Evolutionary conservation across 2,113 vertebrate species (phyloP).

Genomic region (Alethe diademata): DNA sequence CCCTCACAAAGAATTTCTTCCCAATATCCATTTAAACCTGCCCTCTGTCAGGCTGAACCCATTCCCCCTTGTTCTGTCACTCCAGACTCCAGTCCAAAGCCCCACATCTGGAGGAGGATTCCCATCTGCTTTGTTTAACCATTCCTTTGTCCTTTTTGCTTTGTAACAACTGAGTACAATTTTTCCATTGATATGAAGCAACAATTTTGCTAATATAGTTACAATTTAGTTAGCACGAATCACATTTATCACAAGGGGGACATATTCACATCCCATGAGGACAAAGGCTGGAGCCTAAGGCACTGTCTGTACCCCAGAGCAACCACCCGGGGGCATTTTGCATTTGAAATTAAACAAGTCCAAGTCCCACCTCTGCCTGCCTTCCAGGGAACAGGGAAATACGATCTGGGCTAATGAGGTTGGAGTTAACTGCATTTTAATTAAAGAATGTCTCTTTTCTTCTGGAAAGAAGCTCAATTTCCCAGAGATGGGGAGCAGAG

Average conservation of each 20-base stretch:
- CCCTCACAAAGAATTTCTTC: background rate
- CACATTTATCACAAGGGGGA: background rate
- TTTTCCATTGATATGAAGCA: too few species aligned
- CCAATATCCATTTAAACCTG: background rate
- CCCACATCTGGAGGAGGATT: too few species aligned
- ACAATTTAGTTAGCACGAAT: too few species aligned
- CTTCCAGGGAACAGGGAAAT: background rate
- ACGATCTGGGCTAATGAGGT: background rate
- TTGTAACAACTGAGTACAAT: too few species aligned
- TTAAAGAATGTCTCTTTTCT: background rate
- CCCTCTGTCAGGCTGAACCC: background rate
- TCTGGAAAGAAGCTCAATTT: background rate
- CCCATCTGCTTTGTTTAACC: too few species aligned
- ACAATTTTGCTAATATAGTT: too few species aligned
- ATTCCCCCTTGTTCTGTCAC: background rate
- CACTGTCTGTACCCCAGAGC: background rate
- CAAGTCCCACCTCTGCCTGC: background rate
- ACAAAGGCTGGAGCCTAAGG: rapidly evolving
- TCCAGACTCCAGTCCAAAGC: background rate
- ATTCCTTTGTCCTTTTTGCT: too few species aligned
- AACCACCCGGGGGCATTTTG: background rate
- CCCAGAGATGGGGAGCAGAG: background rate
- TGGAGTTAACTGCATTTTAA: background rate
- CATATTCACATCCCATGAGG: background rate
- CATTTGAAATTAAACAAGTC: background rate